A percentile compares a stretch with the other conserved stretches of the same genome.
These are phyloP conservation scores for Drosophila teissieri DNA, from an alignment of 1,140 invertebrate genomes.

Conservation along the genomic window DNA sequence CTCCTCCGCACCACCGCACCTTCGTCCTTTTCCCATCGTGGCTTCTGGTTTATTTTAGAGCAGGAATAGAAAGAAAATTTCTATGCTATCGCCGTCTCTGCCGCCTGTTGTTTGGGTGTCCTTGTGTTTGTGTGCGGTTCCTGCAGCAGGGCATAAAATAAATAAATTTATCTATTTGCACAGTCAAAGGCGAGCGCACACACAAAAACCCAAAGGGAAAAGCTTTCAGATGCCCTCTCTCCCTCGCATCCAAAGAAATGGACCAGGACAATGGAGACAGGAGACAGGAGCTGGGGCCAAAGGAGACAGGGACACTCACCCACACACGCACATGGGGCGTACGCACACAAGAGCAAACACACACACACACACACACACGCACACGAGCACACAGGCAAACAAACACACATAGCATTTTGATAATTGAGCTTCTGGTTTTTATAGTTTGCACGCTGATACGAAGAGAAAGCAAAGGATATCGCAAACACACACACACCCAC, in stretches of 20 bases:
- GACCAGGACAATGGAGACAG: slow-evolving; percentile 18
- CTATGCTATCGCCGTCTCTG: slow-evolving; percentile 14
- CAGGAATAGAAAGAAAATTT: slow-evolving; percentile 29
- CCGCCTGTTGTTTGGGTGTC: slow-evolving; percentile 36
- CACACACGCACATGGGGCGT: slow-evolving; percentile 22
- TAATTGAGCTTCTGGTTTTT: slow-evolving; percentile 82
- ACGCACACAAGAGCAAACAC: slow-evolving; percentile 30
- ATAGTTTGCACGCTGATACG: slow-evolving; percentile 72
- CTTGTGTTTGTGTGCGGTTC: slow-evolving; percentile 52
- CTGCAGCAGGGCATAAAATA: slow-evolving; percentile 71
- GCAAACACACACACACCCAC: slow-evolving; percentile 1
- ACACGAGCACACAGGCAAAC: too few species aligned
- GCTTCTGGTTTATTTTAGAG: slow-evolving; percentile 41
- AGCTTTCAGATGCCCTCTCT: slow-evolving; percentile 32
- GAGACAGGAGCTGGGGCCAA: slow-evolving; percentile 8
- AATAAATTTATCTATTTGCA: slow-evolving; percentile 82
- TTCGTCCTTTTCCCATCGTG: neutral
- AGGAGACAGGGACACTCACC: slow-evolving; percentile 25
- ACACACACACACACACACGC: slow-evolving; percentile 4
- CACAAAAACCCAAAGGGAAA: slow-evolving; percentile 67
- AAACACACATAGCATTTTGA: slow-evolving; percentile 78
- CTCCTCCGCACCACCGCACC: neutral
- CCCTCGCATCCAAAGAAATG: neutral
- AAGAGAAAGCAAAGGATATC: slow-evolving; percentile 36
- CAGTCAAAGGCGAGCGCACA: slow-evolving; percentile 74